Percentiles rank a stretch among this genome's conserved stretches.
phyloP scores from a whole-genome alignment of 2,888 invertebrate species.

The Apamea sordens region DNA sequence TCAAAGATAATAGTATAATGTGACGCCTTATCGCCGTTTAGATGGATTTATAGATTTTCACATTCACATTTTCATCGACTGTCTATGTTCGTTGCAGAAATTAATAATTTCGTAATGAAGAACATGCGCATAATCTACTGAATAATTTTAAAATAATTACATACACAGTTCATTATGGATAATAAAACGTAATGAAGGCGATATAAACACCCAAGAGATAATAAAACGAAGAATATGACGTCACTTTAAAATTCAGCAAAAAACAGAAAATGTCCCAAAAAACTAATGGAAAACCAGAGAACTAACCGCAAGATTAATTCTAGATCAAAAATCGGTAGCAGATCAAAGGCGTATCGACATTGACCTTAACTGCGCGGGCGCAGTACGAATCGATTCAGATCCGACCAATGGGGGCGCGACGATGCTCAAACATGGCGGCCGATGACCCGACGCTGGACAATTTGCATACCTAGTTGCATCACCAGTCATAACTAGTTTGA shows the following conservation, averaged over 20 bases:
- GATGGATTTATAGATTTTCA: conserved; percentile 72
- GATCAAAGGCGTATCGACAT: conserved; percentile 86
- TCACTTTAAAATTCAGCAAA: conserved; percentile 12
- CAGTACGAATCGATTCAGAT: conserved; percentile 86
- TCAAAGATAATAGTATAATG: conserved; percentile 79
- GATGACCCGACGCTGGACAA: conserved; percentile 83
- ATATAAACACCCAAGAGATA: background rate
- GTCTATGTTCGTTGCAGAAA: background rate
- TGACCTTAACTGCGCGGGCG: conserved; percentile 86
- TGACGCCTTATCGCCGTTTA: conserved; percentile 76
- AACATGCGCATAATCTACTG: background rate
- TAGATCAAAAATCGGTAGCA: conserved; percentile 81
- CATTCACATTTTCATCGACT: conserved; percentile 48
- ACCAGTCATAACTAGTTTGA: conserved; percentile 80
- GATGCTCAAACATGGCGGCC: conserved; percentile 83
- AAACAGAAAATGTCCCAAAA: conserved; percentile 47
- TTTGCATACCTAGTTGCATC: conserved; percentile 89
- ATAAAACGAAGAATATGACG: background rate
- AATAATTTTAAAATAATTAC: background rate
- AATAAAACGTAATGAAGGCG: background rate
- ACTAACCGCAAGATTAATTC: conserved; percentile 61
- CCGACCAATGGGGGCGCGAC: conserved; percentile 82
- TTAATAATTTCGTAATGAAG: background rate
- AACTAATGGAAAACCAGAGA: conserved; percentile 33
- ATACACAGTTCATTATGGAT: background rate